Evolutionary conservation across 2,113 vertebrate genomes (phyloP).

Genomic region (Bubo bubo): DNA sequence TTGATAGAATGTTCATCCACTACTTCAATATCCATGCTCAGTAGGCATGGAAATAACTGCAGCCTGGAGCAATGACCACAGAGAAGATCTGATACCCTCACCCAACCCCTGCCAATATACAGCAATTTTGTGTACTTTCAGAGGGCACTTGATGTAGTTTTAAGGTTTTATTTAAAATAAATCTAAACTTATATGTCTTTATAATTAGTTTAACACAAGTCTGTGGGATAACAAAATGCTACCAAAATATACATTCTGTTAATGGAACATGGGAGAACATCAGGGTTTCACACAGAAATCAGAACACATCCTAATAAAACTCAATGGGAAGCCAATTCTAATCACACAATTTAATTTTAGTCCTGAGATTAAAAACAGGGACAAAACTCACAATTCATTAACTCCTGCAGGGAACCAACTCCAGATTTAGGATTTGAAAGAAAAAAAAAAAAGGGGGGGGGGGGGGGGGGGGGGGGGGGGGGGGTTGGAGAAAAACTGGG

Average conservation of each 20-base stretch:
- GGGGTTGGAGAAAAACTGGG: background rate
- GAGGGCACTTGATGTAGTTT: background rate
- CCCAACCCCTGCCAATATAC: background rate
- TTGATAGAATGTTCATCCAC: background rate
- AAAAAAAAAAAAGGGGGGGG: too few relatives aligned
- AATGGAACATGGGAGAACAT: background rate
- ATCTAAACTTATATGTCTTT: slow-evolving; percentile 8
- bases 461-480: too few relatives aligned
- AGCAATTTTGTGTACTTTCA: background rate
- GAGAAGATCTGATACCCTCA: background rate
- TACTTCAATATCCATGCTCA: background rate
- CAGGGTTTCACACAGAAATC: slow-evolving; percentile 18
- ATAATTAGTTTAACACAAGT: slow-evolving; percentile 26
- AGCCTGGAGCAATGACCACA: background rate
- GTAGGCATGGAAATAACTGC: background rate
- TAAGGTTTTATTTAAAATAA: slow-evolving; percentile 28
- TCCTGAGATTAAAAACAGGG: slow-evolving; percentile 27
- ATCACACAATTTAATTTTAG: slow-evolving; percentile 43
- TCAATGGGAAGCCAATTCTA: slow-evolving; percentile 35
- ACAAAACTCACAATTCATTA: slow-evolving; percentile 35
- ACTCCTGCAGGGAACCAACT: slow-evolving; percentile 12
- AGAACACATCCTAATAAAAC: slow-evolving; percentile 32
- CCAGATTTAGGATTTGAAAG: background rate
- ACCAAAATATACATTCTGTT: background rate
- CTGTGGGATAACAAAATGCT: background rate